These are phyloP conservation scores for Macrophya alboannulata DNA, from an alignment of 2,888 invertebrate genomes.

Conservation along the genomic window DNA sequence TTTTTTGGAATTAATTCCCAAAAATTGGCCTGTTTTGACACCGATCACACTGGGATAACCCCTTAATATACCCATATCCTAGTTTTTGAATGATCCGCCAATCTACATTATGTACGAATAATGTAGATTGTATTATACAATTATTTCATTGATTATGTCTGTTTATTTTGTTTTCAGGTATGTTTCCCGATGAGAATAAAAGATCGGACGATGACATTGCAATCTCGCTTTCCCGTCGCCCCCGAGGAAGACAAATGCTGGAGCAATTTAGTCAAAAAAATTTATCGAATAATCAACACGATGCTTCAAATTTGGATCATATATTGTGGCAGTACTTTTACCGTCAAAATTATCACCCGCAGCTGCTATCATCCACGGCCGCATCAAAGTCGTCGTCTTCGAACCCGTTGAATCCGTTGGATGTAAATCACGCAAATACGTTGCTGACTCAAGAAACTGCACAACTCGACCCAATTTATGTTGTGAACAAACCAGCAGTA, in stretches of 20 bases:
- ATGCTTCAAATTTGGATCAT: conserved; percentile 4
- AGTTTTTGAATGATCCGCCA: no score
- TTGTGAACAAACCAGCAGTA: not conserved
- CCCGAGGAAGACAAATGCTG: not conserved
- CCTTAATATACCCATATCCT: no score
- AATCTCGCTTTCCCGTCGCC: not conserved
- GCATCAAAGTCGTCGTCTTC: not conserved
- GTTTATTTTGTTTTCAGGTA: no score
- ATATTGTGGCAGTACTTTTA: conserved; percentile 14
- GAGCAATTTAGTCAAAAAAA: conserved; percentile 14
- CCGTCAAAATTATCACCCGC: not conserved
- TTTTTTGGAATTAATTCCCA: no score
- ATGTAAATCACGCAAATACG: not conserved
- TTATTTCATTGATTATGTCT: no score
- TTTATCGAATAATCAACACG: not conserved
- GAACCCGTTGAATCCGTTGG: not conserved
- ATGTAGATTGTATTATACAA: no score
- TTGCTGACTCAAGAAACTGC: conserved; percentile 15
- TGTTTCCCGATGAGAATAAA: no score
- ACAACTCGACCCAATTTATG: not conserved
- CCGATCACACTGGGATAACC: no score
- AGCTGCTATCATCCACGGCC: not conserved
- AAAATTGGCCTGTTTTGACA: no score
- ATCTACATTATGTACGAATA: no score
- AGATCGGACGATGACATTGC: no score